phyloP scores from a whole-genome alignment of 2,113 vertebrate species.

The Nettapus auritus region DNA sequence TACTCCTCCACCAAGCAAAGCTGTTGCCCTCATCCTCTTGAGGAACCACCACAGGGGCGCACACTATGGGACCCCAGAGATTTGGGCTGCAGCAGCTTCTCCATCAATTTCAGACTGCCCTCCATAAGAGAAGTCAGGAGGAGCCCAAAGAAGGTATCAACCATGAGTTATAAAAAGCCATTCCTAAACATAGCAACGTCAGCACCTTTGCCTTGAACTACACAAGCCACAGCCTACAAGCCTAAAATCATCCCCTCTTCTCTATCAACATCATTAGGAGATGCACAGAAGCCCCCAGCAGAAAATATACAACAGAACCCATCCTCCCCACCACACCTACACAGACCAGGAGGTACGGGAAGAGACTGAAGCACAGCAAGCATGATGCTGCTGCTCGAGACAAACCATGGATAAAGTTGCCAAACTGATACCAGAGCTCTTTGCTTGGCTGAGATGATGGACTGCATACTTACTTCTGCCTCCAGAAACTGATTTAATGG shows the following conservation, averaged over 20 bases:
- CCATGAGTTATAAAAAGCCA: accelerated
- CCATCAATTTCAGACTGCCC: not conserved
- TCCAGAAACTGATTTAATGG: not conserved
- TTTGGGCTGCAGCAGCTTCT: not conserved
- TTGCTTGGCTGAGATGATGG: accelerated
- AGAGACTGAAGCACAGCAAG: not conserved
- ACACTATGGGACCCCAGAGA: not conserved
- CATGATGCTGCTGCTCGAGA: not conserved
- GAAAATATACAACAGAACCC: not conserved
- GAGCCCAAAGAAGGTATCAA: not conserved
- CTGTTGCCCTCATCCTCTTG: not conserved
- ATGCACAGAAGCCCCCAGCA: accelerated
- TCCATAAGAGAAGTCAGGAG: not conserved
- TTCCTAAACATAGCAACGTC: not conserved
- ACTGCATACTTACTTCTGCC: not conserved
- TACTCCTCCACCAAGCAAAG: not conserved
- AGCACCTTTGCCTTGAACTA: not conserved
- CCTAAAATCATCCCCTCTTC: not conserved
- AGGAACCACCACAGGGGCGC: not conserved
- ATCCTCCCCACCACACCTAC: not conserved
- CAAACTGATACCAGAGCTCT: not conserved
- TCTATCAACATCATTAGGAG: accelerated
- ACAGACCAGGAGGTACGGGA: not conserved
- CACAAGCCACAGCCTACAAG: not conserved
- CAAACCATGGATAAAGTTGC: not conserved